Evolutionary conservation across 2,113 vertebrate genomes (phyloP), one percentile per base, ranked within the genome.

Genomic region (Apteryx mantelli): DNA sequence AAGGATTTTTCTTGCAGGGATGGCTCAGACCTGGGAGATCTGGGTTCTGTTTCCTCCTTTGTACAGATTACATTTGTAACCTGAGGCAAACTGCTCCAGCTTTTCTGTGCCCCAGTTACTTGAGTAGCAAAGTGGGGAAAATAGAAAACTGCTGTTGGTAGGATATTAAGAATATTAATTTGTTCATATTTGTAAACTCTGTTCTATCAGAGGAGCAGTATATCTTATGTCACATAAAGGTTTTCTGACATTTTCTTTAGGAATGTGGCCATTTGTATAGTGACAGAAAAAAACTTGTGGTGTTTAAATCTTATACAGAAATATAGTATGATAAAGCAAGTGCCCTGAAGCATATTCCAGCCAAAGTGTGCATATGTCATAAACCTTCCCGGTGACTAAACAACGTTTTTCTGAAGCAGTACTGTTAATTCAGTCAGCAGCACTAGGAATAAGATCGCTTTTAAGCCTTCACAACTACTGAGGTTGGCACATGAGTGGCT

Each of bases 31-130:
- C 13, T 30, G 74, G 52, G 76, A 93, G 78, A 92, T 87, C 16
- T 1, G 16, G 58, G 79, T 94, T 95, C 86, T 93, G 32, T 89
- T 97, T 93, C 82, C 48, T 93, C 36, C 46, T 77, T 81, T 66
- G 71, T 76, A 71, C 46, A 95, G 96, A 96, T 95, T 97, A 93
- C 82, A 53, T 96, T 93, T 90, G 89, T 96, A 91, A 96, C 95
- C 95, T 40, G 79, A 96, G 96, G 96, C 95, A 83, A 95, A 95
- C 80, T 2, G 14, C 78, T 95, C 79, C 69, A 86, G 87, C 80
- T 86, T 93, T 77, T 64, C 93, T 97, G 60, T 95, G 94, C 64
- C 90, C 36, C 81, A 74, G 20, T 96, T 95, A 93, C 89, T 74
- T 77, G 38, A 97, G 68, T 85, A 91, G 85, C 86, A 95, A 86